Conservation (phyloP, 2,888 invertebrate species). For the Cryptus viduatorius region DNA sequence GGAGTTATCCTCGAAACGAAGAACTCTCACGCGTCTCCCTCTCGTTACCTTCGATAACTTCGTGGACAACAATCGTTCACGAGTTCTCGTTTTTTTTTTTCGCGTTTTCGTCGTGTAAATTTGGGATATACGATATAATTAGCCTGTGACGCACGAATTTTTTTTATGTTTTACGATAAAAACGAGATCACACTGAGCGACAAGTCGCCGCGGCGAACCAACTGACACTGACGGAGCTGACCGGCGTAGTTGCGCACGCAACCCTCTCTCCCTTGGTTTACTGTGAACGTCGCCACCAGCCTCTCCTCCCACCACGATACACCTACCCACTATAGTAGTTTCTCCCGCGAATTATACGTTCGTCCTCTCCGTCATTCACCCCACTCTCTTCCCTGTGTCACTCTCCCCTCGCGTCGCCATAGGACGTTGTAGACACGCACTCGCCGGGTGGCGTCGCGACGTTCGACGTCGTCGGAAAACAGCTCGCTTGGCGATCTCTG, state of each 20-base stretch:
- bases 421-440: not conserved
- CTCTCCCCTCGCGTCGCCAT: not conserved
- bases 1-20: conserved; percentile 13
- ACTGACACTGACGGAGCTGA: conserved; percentile 79
- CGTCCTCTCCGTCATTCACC: conserved; percentile 26
- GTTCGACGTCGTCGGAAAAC: conserved; percentile 38
- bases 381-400: conserved; percentile 2
- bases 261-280: conserved; percentile 53
- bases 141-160: conserved; percentile 68
- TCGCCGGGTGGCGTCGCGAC: conserved; percentile 36
- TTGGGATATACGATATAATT: not conserved
- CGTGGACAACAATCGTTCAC: not conserved
- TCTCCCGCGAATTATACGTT: conserved; percentile 15
- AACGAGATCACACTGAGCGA: conserved; percentile 68
- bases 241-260: conserved; percentile 84
- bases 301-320: conserved; percentile 71
- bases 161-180: conserved; percentile 43
- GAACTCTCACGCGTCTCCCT: conserved; percentile 15
- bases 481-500: not conserved
- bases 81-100: not conserved
- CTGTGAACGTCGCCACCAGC: conserved; percentile 68
- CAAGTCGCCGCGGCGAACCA: conserved; percentile 79
- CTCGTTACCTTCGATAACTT: conserved; percentile 17
- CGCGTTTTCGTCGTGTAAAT: not conserved
- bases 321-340: conserved; percentile 43